phyloP scores from a whole-genome alignment of 2,113 vertebrate genomes.

The Dasyornis broadbenti region DNA sequence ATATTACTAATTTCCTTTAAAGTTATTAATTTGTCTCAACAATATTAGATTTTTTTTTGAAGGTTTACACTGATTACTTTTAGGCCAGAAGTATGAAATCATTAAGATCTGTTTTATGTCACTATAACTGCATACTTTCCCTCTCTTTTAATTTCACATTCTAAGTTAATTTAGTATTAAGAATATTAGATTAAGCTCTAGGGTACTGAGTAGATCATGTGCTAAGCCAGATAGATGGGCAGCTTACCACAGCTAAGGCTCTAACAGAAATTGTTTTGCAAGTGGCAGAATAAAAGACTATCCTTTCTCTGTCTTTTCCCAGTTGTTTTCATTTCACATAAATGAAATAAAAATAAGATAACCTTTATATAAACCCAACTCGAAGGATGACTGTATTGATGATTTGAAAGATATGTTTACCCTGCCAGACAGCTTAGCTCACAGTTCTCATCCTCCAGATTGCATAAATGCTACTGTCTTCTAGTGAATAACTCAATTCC shows the following conservation, averaged over 20 bases:
- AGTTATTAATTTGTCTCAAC: background rate
- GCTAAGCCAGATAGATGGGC: background rate
- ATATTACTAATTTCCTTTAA: background rate
- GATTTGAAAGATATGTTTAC: background rate
- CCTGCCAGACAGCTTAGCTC: background rate
- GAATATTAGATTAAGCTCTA: constrained; percentile 11
- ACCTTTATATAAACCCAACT: background rate
- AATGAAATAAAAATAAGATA: background rate
- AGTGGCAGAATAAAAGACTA: background rate
- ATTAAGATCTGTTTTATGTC: background rate
- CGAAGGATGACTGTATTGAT: background rate
- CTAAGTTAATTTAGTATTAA: constrained; percentile 24
- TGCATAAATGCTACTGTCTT: background rate
- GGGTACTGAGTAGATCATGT: background rate
- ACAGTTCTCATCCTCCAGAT: background rate
- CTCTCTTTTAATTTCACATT: constrained; percentile 25
- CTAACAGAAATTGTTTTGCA: background rate
- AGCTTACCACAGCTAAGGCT: background rate
- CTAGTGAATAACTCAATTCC: background rate
- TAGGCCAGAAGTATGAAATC: background rate
- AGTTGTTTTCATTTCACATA: background rate
- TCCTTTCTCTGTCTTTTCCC: background rate
- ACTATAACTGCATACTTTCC: background rate
- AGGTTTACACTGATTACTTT: background rate
- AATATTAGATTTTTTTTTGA: background rate